These are phyloP conservation scores for Podotricha telesiphe DNA, from an alignment of 2,888 invertebrate genomes.

Conservation along the genomic window DNA sequence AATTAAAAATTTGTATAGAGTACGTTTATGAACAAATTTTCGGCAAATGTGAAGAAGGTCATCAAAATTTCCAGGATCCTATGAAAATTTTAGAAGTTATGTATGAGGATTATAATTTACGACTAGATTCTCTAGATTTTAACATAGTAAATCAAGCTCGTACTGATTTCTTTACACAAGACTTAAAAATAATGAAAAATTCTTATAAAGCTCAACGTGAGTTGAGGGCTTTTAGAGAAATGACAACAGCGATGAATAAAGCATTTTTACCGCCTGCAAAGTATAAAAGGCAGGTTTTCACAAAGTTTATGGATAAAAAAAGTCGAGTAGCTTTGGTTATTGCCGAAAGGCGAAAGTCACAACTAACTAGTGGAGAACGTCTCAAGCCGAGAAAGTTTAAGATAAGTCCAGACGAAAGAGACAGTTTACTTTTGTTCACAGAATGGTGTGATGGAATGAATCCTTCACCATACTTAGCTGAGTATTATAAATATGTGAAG, in stretches of 20 bases:
- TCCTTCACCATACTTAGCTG: slow-evolving; percentile 64
- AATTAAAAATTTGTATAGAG: slow-evolving; percentile 76
- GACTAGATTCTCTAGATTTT: slow-evolving; percentile 72
- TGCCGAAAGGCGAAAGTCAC: slow-evolving; percentile 56
- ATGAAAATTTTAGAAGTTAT: slow-evolving; percentile 77
- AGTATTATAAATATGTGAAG: slow-evolving; percentile 65
- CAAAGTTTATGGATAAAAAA: slow-evolving; percentile 69
- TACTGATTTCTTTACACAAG: slow-evolving; percentile 72
- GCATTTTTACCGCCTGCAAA: slow-evolving; percentile 70
- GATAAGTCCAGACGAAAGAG: slow-evolving; percentile 64
- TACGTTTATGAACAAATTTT: slow-evolving; percentile 77
- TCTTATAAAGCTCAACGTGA: slow-evolving; percentile 73
- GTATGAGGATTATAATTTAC: slow-evolving; percentile 76
- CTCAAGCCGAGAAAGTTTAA: slow-evolving; percentile 58
- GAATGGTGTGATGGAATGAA: slow-evolving; percentile 76
- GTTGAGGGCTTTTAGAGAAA: slow-evolving; percentile 69
- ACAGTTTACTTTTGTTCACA: slow-evolving; percentile 68
- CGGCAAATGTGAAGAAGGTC: slow-evolving; percentile 78
- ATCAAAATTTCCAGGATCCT: slow-evolving; percentile 70
- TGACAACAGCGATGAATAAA: slow-evolving; percentile 77
- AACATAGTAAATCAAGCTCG: slow-evolving; percentile 72
- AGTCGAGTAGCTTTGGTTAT: slow-evolving; percentile 55
- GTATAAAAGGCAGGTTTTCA: slow-evolving; percentile 62
- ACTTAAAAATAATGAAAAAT: slow-evolving; percentile 73
- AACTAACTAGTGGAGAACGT: slow-evolving; percentile 51